phyloP scores from a whole-genome alignment of 2,113 vertebrate genomes.

The Charina bottae region DNA sequence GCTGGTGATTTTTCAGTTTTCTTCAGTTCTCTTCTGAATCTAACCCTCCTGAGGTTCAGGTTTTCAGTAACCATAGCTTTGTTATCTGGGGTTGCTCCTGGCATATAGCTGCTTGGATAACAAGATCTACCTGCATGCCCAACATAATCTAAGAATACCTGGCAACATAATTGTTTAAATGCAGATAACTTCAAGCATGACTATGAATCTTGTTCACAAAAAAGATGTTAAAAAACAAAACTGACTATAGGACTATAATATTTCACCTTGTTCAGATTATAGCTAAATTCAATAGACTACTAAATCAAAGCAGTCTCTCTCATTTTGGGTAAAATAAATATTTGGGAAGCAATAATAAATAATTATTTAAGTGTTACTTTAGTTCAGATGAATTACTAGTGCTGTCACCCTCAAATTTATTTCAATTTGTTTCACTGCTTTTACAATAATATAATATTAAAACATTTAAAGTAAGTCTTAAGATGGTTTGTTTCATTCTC shows the following conservation, averaged over 20 bases:
- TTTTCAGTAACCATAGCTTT: background rate
- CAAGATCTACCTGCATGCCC: background rate
- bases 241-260: background rate
- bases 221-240: background rate
- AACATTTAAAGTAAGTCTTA: background rate
- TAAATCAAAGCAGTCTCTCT: background rate
- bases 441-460: background rate
- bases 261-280: background rate
- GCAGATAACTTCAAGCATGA: background rate
- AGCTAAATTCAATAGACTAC: background rate
- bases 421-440: background rate
- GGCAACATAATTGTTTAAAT: background rate
- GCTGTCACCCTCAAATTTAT: background rate
- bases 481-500: constrained; percentile 33
- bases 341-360: background rate
- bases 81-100: background rate
- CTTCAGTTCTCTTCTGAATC: background rate
- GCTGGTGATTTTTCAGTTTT: background rate
- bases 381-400: background rate
- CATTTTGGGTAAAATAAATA: background rate
- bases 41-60: background rate
- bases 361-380: background rate
- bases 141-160: background rate
- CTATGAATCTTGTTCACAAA: background rate
- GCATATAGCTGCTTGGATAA: background rate